phyloP scores from a whole-genome alignment of 2,797 vertebrate species.

The Phataginus tetradactyla region DNA sequence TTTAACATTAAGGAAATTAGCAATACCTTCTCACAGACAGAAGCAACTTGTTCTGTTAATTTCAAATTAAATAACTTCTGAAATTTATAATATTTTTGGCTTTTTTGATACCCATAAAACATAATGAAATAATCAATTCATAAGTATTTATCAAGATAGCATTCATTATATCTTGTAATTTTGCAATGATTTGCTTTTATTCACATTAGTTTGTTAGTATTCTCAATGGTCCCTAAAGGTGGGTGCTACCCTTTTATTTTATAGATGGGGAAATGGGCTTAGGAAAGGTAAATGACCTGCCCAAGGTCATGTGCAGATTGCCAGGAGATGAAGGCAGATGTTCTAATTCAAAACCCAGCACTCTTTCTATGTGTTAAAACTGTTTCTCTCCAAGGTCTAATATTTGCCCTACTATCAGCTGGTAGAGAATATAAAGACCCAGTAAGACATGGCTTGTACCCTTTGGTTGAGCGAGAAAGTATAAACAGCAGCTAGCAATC shows the following conservation, averaged over 20 bases:
- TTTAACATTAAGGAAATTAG: constrained; percentile 43
- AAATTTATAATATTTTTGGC: not conserved
- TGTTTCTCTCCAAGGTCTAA: not conserved
- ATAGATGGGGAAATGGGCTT: not conserved
- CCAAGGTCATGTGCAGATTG: not conserved
- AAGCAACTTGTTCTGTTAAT: not conserved
- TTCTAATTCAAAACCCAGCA: not conserved
- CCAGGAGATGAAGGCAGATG: not conserved
- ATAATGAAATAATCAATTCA: not conserved
- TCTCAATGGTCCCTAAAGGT: not conserved
- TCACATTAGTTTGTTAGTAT: not conserved
- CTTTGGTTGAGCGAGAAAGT: not conserved
- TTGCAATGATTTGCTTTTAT: not conserved
- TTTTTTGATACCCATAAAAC: not conserved
- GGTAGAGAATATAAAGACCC: not conserved
- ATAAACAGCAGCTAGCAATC: not conserved
- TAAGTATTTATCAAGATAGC: not conserved
- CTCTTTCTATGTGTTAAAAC: not conserved
- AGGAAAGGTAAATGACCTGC: not conserved
- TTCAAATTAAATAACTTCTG: constrained; percentile 15
- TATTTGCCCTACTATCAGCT: not conserved
- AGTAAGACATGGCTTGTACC: not conserved
- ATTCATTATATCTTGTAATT: not conserved
- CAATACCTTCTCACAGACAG: not conserved
- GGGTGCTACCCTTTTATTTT: not conserved